phyloP scores from a whole-genome alignment of 2,113 vertebrate species.

The Athene cunicularia region DNA sequence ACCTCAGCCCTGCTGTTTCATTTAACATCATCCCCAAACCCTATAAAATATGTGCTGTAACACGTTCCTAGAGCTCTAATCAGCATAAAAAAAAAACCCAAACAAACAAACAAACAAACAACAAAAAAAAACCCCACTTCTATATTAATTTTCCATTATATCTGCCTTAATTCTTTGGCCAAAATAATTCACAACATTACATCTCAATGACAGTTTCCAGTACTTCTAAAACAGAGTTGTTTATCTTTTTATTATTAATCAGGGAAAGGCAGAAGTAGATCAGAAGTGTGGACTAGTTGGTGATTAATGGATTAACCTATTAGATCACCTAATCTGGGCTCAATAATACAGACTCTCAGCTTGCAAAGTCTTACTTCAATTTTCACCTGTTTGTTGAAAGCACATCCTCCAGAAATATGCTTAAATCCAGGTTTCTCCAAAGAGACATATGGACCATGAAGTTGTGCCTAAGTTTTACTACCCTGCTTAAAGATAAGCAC shows the following conservation, averaged over 20 bases:
- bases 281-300: not conserved
- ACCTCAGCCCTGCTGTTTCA: constrained; percentile 65
- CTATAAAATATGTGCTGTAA: not conserved
- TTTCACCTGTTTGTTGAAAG: not conserved
- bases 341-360: not conserved
- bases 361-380: not conserved
- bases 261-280: not conserved
- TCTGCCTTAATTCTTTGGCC: not conserved
- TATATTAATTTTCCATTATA: not conserved
- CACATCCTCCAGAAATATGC: not conserved
- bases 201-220: not conserved
- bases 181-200: not conserved
- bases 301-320: not conserved
- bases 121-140: no score
- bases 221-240: not conserved
- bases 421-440: not conserved
- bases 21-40: constrained; percentile 15
- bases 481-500: not conserved
- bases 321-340: not conserved
- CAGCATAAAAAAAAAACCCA: no score
- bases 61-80: not conserved
- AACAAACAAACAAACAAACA: no score
- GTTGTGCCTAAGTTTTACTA: not conserved
- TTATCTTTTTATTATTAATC: not conserved
- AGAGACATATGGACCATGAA: fast-evolving